These are phyloP conservation scores for Pleuronectes platessa DNA, from an alignment of 2,113 vertebrate genomes.

Conservation along the genomic window DNA sequence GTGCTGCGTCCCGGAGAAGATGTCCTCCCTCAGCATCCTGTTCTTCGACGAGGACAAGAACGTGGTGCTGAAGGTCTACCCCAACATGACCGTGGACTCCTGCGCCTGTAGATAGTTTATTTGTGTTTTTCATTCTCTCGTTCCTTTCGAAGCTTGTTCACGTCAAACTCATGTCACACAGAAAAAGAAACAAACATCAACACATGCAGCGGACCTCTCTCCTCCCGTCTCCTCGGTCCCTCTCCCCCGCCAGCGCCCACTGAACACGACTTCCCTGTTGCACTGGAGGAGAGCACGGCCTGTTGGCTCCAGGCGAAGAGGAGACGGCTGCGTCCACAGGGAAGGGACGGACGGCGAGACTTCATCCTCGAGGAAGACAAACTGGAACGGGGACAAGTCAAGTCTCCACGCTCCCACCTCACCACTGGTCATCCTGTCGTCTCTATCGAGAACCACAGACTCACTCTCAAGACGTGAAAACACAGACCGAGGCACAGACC, in stretches of 20 bases:
- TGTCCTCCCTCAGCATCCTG: constrained; percentile 96
- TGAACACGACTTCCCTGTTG: constrained; percentile 54
- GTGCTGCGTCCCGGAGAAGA: constrained; percentile 96
- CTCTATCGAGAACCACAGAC: constrained; percentile 2
- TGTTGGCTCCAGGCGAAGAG: constrained; percentile 40
- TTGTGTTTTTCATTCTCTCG: not conserved
- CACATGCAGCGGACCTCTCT: constrained; percentile 3
- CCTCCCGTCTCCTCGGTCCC: constrained; percentile 20
- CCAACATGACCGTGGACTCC: constrained; percentile 97
- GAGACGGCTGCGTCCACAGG: constrained; percentile 15
- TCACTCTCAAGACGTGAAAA: not conserved
- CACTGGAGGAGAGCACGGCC: constrained; percentile 72
- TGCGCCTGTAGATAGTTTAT: constrained; percentile 91
- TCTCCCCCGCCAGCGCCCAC: not conserved
- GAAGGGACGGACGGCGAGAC: constrained; percentile 21
- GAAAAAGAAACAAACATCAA: constrained; percentile 1
- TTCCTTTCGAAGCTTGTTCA: not conserved
- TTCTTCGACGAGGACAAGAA: constrained; percentile 98
- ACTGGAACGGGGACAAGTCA: constrained; percentile 3
- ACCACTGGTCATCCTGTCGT: too few species aligned
- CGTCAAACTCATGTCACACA: constrained; percentile 7
- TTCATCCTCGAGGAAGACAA: constrained; percentile 20
- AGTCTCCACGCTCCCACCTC: not conserved
- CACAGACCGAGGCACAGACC: constrained; percentile 6
- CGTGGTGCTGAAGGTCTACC: constrained; percentile 96